A percentile compares a stretch with the other conserved stretches of the same genome.
phyloP scores from a whole-genome alignment of 2,113 vertebrate species.

The Harpagus bidentatus region DNA sequence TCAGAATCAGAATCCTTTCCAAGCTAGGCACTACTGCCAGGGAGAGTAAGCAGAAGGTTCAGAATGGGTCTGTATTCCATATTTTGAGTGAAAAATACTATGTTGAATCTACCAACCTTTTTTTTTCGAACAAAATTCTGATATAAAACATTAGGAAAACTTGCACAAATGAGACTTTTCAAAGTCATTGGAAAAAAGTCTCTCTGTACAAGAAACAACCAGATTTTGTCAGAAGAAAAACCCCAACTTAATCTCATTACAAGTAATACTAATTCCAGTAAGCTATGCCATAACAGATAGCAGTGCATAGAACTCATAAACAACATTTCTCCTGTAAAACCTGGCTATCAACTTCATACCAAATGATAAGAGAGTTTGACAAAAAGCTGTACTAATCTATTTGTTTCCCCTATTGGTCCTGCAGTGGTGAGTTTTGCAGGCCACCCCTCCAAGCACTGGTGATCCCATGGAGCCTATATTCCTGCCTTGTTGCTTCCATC shows the following conservation, averaged over 20 bases:
- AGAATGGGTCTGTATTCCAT: not conserved
- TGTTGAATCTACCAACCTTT: not conserved
- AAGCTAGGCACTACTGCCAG: not conserved
- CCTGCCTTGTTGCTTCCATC: not conserved
- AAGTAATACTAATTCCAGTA: not conserved
- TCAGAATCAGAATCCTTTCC: not conserved
- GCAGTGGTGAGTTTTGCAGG: not conserved
- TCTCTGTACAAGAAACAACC: not conserved
- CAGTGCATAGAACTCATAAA: not conserved
- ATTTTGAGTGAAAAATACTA: not conserved
- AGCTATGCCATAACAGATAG: not conserved
- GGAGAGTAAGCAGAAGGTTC: not conserved
- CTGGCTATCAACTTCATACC: not conserved
- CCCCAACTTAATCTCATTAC: not conserved
- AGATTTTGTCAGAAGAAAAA: not conserved
- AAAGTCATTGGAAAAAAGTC: rapidly evolving
- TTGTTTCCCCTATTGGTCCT: not conserved
- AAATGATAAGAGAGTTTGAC: not conserved
- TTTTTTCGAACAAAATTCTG: not conserved
- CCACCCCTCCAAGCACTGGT: not conserved
- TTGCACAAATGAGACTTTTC: not conserved
- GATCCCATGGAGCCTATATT: not conserved
- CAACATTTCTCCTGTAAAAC: not conserved
- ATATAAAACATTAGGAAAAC: not conserved
- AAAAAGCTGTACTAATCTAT: not conserved